phyloP scores from a whole-genome alignment of 2,113 vertebrate genomes.

The Elgaria multicarinata region DNA sequence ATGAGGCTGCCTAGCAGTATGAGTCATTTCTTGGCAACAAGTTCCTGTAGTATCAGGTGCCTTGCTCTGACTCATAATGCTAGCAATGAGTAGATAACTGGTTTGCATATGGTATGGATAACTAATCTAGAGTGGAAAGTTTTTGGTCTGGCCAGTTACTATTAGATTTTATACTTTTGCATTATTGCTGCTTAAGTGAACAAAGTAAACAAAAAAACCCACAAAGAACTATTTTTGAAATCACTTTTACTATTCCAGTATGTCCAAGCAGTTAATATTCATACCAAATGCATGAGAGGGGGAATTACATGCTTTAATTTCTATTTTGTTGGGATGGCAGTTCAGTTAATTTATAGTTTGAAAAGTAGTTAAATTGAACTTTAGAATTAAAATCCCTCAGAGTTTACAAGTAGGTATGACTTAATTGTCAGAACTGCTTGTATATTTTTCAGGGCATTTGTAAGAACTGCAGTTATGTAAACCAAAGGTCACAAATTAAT shows the following conservation, averaged over 20 bases:
- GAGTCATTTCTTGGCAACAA: conserved; percentile 38
- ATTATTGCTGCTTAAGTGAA: not conserved
- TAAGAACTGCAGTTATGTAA: not conserved
- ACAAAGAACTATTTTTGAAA: not conserved
- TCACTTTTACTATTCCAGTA: not conserved
- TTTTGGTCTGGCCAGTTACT: not conserved
- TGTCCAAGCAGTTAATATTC: not conserved
- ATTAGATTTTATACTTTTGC: not conserved
- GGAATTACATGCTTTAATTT: not conserved
- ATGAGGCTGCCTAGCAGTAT: not conserved
- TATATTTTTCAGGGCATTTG: not conserved
- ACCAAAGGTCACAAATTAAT: not conserved
- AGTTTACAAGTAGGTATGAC: not conserved
- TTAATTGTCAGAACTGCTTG: not conserved
- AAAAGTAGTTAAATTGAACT: not conserved
- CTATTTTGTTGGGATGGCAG: not conserved
- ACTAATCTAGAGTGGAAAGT: not conserved
- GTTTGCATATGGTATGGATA: not conserved
- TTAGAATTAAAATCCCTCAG: not conserved
- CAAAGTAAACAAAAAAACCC: not conserved
- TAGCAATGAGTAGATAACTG: conserved; percentile 4
- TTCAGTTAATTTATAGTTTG: not conserved
- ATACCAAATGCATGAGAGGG: not conserved
- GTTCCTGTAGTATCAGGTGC: conserved; percentile 8
- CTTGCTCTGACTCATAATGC: conserved; percentile 52